Base-by-base conservation (phyloP, 2,888 invertebrate species). In the Melanchra persicariae region DNA sequence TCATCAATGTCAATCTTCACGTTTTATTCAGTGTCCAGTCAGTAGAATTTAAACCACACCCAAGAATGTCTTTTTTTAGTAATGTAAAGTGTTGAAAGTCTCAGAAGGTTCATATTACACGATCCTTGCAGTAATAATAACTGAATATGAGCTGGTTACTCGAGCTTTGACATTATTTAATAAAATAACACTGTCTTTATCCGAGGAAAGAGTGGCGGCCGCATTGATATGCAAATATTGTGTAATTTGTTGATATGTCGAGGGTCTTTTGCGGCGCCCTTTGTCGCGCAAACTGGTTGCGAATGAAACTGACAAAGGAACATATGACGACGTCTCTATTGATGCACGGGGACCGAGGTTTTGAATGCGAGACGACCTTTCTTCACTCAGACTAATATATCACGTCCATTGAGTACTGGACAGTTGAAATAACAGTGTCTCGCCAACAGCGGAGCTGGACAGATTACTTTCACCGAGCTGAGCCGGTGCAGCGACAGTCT, bases 161-260 rank as follows among this genome's bases (percentile, higher is more conserved):
- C 89, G 87, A 90, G 91, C 91, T 91, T 91, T 90, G 90, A 90
- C 93, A 92, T 90, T 89, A 89, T 93, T 93, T 91, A 91, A 92
- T 91, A 92, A 90, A 92, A 92, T 89, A 91, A 89, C 88, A 91
- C 89, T 93, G 92, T 93, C 92, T 94, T 91, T 90, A 88, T 87
- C 74, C 74, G 79, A 83, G 88, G 87, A 89, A 90, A 90, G 87
- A 92, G 90, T 85, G 89, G 86, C 87, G 88, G 87, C 85, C 71
- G 79, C 79, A 92, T 96, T 95, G 88, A 94, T 91, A 96, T 96
- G 95, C 89, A 90, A 95, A 96, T 96, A 77, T 87, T 93, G 93
- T 95, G 93, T 95, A 95, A 95, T 96, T 96, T 96, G 95, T 95
- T 95, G 94, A 94, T 95, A 91, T 86, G 91, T 92, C 91, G 94